These are phyloP conservation scores for Cataglyphis rosenhaueri DNA, from an alignment of 2,888 invertebrate species.

Conservation along the genomic window DNA sequence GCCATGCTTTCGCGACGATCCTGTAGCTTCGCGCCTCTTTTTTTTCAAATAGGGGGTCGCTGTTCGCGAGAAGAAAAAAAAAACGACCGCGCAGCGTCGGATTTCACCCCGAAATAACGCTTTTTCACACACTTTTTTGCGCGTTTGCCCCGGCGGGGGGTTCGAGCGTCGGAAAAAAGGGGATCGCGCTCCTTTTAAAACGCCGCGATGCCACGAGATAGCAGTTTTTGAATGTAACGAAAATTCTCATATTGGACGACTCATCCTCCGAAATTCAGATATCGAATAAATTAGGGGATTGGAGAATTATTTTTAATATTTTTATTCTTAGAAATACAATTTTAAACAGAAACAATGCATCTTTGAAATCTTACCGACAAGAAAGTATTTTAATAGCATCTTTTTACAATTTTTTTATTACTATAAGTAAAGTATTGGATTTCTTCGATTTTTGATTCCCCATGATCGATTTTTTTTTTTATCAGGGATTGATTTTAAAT, in stretches of 20 bases:
- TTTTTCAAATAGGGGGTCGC: conserved; percentile 41
- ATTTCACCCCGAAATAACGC: conserved; percentile 85
- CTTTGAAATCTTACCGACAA: not conserved
- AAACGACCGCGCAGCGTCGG: conserved; percentile 77
- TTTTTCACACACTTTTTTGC: conserved; percentile 85
- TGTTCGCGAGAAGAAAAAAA: conserved; percentile 61
- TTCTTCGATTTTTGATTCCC: not conserved
- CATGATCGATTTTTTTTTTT: too few relatives aligned
- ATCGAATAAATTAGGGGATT: not conserved
- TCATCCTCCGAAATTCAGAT: not conserved
- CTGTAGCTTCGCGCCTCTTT: conserved; percentile 54
- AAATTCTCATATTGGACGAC: conserved; percentile 73
- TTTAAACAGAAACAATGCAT: not conserved
- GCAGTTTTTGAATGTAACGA: conserved; percentile 66
- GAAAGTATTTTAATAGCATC: not conserved
- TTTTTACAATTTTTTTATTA: not conserved
- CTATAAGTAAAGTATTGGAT: not conserved
- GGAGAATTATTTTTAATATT: not conserved
- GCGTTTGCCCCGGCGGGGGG: conserved; percentile 59
- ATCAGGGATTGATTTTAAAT: not conserved
- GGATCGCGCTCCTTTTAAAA: conserved; percentile 57
- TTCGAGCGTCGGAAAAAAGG: conserved; percentile 41
- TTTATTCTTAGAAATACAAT: not conserved
- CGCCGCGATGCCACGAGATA: conserved; percentile 53
- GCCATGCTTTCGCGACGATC: conserved; percentile 69